phyloP scores from a whole-genome alignment of 2,888 invertebrate genomes.

The Carabus problematicus region DNA sequence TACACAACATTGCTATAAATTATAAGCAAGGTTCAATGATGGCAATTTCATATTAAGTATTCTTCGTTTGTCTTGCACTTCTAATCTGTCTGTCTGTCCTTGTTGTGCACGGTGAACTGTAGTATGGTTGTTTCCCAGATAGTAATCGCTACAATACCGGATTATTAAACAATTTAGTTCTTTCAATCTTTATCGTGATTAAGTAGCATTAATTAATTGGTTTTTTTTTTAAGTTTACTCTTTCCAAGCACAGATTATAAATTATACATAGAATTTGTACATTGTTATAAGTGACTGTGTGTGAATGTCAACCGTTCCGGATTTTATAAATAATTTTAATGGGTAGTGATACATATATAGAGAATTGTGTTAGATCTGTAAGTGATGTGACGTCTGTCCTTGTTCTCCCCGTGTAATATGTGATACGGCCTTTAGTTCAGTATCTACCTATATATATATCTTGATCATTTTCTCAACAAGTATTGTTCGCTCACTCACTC shows the following conservation, averaged over 20 bases:
- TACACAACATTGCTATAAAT: conserved; percentile 7
- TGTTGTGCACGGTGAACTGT: too few relatives aligned
- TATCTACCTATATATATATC: too few relatives aligned
- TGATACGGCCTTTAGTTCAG: conserved; percentile 28
- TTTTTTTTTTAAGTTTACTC: conserved; percentile 31
- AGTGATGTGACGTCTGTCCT: conserved; percentile 40
- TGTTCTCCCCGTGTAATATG: conserved; percentile 28
- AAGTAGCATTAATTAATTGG: conserved; percentile 21
- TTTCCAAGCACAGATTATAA: conserved; percentile 32
- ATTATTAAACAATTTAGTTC: too few relatives aligned
- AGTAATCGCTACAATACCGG: too few relatives aligned
- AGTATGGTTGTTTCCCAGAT: too few relatives aligned
- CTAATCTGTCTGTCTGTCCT: conserved; percentile 14
- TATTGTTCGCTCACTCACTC: too few relatives aligned
- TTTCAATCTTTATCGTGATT: conserved; percentile 23
- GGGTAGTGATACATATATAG: conserved; percentile 38
- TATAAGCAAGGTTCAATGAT: neutral
- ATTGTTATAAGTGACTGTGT: conserved; percentile 40
- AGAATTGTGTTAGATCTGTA: conserved; percentile 42
- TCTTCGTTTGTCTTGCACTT: conserved; percentile 31
- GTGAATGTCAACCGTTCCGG: conserved; percentile 41
- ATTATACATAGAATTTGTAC: conserved; percentile 39
- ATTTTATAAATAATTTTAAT: conserved; percentile 43
- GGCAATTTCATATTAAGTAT: neutral
- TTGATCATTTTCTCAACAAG: too few relatives aligned